These are phyloP conservation scores for Perithous albicinctus DNA, from an alignment of 2,888 invertebrate genomes.

Conservation along the genomic window DNA sequence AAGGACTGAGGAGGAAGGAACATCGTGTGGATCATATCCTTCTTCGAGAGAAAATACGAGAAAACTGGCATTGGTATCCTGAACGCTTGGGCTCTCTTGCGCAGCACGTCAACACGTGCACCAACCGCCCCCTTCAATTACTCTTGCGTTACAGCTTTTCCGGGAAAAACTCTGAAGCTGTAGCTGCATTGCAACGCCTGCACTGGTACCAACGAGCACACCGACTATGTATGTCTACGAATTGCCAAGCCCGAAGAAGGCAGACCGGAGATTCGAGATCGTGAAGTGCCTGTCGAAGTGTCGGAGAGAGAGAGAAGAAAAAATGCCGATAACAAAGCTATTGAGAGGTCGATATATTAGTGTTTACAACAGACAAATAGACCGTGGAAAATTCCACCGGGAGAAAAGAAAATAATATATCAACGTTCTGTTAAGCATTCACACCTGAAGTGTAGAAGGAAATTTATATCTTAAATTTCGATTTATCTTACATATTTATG, in stretches of 20 bases:
- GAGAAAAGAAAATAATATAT: no score
- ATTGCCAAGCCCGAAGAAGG: not conserved
- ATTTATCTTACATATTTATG: no score
- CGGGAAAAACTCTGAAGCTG: constrained; percentile 33
- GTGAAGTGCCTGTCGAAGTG: not conserved
- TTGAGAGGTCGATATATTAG: no score
- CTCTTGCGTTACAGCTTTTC: constrained; percentile 41
- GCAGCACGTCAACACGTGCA: not conserved
- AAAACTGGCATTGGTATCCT: constrained; percentile 10
- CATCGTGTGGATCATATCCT: constrained; percentile 14
- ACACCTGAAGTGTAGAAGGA: no score
- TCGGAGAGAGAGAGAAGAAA: not conserved
- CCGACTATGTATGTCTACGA: not conserved
- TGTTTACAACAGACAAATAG: no score
- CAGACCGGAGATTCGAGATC: constrained; percentile 6
- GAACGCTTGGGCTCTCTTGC: not conserved
- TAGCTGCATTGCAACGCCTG: not conserved
- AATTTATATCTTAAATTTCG: no score
- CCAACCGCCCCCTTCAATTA: constrained; percentile 11
- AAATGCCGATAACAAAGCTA: no score
- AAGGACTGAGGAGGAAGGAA: constrained; percentile 25
- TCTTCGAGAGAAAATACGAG: constrained; percentile 26
- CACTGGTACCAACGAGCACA: not conserved
- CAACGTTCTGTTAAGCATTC: no score
- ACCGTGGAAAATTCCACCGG: no score